These are phyloP conservation scores for Polia nebulosa DNA, from an alignment of 2,888 invertebrate genomes.

Conservation along the genomic window DNA sequence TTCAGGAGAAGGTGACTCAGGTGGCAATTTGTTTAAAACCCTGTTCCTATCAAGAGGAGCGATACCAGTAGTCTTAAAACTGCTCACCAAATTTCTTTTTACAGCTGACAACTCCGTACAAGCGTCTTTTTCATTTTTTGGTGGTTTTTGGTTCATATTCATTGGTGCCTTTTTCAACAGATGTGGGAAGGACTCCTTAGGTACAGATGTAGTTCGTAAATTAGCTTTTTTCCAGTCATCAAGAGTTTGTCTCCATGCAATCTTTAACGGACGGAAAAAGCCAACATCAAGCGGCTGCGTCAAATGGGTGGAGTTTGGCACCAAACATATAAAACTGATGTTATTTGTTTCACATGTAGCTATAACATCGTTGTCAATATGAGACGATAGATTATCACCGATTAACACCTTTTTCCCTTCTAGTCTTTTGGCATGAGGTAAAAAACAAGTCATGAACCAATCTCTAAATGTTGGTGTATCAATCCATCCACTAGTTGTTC, in stretches of 20 bases:
- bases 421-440: conserved; percentile 5
- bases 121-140: conserved; percentile 26
- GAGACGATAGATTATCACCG: not conserved
- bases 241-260: conserved; percentile 38
- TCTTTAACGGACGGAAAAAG: conserved; percentile 39
- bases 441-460: conserved; percentile 4
- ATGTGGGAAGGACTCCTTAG: too few relatives aligned
- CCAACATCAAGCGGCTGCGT: conserved; percentile 41
- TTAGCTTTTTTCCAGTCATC: conserved; percentile 39
- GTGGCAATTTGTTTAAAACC: conserved; percentile 15
- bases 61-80: not conserved
- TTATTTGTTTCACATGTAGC: too few relatives aligned
- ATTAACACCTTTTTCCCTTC: conserved; percentile 1
- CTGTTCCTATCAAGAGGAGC: not conserved
- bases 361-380: too few relatives aligned
- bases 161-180: too few relatives aligned
- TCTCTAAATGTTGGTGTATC: conserved; percentile 11
- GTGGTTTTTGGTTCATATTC: too few relatives aligned
- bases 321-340: conserved; percentile 4
- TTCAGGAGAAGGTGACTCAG: conserved; percentile 22
- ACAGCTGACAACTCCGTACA: too few relatives aligned
- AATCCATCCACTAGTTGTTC: not conserved
- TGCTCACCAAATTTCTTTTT: too few relatives aligned
- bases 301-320: not conserved
- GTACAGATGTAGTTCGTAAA: conserved; percentile 24